Base-by-base conservation (phyloP, 2,113 vertebrate species). In the Eulacestoma nigropectus region DNA sequence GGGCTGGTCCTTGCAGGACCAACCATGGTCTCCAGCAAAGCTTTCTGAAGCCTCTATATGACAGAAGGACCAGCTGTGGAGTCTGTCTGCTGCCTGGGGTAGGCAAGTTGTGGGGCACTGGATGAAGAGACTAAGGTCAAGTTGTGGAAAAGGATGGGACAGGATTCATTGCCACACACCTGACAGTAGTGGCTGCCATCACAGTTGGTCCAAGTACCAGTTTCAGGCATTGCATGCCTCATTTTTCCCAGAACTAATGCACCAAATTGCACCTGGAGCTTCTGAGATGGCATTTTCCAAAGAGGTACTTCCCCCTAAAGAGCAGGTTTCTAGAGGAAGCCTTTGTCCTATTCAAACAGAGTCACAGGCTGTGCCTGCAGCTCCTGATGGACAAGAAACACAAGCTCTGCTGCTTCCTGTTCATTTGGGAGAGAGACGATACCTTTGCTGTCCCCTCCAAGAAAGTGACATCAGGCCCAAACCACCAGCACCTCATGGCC, bases 141-240 rank as follows among this genome's bases (percentile, higher is more conserved):
- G 15, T 3, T 64, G 46, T 47, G 44, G 35, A 32, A 83, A 35
- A 89, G 16, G 35, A 56, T 17, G 46, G 46, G 44, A 56, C 27
- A 87, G 10, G 37, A 87, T 32, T 32, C 47, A 73, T 4, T 64
- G 81, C 8, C 62, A 62, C 22, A n/a, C 1, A 2, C 20, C 33
- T 55, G 26, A 23, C 26, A 69, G 35, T 1, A 33, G 64, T 52
- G 68, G 33, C 33, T 18, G 18, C 41, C 32, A 73, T 20, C 46
- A 44, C 27, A 64, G 13, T 1, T n/a, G 30, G 12, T 44, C 37
- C 26, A 11, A 77, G n/a, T 46, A 84, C 21, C 12, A 41, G n/a
- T 11, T 22, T 16, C 0, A 2, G n/a, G 21, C 4, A 13, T 2
- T 44, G 22, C 0, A 1, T 29, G 11, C 42, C 55, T 87, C 37